Conservation (phyloP, 2,113 vertebrate species). For the Blennius ocellaris region DNA sequence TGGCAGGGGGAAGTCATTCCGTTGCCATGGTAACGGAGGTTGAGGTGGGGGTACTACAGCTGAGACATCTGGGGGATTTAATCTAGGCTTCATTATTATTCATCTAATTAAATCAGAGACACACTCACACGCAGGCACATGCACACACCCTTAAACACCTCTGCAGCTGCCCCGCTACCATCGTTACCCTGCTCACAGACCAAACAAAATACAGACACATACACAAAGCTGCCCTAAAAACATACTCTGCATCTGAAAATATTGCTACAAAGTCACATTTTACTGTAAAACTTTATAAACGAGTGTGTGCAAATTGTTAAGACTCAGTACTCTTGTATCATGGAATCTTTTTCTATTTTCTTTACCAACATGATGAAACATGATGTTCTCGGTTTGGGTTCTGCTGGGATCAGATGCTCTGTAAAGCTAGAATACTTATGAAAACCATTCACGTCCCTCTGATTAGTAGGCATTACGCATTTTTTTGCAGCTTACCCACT, state of each 20-base stretch:
- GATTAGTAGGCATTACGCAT: too few species aligned
- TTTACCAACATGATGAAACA: too few species aligned
- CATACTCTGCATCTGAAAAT: neutral
- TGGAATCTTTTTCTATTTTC: neutral
- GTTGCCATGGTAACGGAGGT: conserved; percentile 86
- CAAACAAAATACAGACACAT: conserved; percentile 50
- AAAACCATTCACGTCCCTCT: too few species aligned
- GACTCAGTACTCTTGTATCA: neutral
- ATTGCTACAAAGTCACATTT: conserved; percentile 9
- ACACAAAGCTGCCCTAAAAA: conserved; percentile 36
- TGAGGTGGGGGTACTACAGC: conserved; percentile 81
- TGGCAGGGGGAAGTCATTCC: conserved; percentile 85
- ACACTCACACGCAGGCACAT: conserved; percentile 72
- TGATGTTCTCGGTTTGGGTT: too few species aligned
- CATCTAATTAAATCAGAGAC: conserved; percentile 89
- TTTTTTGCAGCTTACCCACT: too few species aligned
- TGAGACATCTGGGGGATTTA: conserved; percentile 88
- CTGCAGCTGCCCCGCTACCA: conserved; percentile 73
- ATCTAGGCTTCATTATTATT: conserved; percentile 89
- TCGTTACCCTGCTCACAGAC: conserved; percentile 52
- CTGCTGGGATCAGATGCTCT: too few species aligned
- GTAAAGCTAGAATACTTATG: too few species aligned
- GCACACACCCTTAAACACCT: conserved; percentile 77
- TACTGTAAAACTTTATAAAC: conserved; percentile 12
- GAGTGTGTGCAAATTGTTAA: neutral